Conservation (phyloP, 2,888 invertebrate genomes). For the Eupithecia vulgata region DNA sequence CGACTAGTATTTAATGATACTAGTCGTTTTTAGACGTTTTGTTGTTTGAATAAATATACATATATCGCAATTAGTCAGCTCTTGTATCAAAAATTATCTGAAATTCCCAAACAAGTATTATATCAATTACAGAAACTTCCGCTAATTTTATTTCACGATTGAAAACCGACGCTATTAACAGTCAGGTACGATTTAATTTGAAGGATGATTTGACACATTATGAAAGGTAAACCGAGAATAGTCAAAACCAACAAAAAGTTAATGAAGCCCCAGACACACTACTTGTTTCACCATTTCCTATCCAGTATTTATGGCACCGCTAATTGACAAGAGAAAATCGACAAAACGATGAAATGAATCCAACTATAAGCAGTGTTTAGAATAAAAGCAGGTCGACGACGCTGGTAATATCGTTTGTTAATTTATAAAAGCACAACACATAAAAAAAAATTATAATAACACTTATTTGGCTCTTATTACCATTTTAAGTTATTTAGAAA, state of each 20-base stretch:
- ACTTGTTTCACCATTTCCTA: conserved; percentile 46
- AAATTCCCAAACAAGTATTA: too few relatives aligned
- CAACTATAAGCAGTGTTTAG: conserved; percentile 19
- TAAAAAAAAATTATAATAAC: too few relatives aligned
- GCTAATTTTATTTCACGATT: not conserved
- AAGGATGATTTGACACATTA: not conserved
- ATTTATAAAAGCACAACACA: too few relatives aligned
- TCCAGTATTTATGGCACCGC: conserved; percentile 44
- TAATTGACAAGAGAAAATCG: conserved; percentile 56
- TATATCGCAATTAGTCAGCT: too few relatives aligned
- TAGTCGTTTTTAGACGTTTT: too few relatives aligned
- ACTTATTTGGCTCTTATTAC: too few relatives aligned
- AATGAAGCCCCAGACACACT: conserved; percentile 17
- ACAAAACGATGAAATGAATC: conserved; percentile 33
- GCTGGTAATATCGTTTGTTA: not conserved
- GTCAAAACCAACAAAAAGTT: conserved; percentile 13
- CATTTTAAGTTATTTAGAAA: too few relatives aligned
- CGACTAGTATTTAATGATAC: too few relatives aligned
- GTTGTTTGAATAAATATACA: too few relatives aligned
- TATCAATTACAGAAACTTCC: too few relatives aligned
- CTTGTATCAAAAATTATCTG: too few relatives aligned
- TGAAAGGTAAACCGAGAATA: conserved; percentile 1
- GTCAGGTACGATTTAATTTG: not conserved
- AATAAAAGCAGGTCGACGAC: not conserved
- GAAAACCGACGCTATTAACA: not conserved